A percentile compares a stretch with the other conserved stretches of the same genome.
phyloP scores from a whole-genome alignment of 2,888 invertebrate species.

The Lapara coniferarum region DNA sequence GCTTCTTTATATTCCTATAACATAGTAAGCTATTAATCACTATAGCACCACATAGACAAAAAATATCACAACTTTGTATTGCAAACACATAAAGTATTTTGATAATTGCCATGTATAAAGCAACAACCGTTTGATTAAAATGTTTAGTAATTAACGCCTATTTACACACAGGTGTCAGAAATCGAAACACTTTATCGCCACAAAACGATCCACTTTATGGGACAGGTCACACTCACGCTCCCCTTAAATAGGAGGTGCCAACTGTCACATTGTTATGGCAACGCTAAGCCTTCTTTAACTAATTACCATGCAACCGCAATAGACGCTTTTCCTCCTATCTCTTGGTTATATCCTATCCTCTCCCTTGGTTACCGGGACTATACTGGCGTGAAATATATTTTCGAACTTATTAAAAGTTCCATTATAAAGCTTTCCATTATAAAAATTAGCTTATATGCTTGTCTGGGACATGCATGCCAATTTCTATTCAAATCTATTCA shows the following conservation, averaged over 20 bases:
- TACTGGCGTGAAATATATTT: too few species aligned
- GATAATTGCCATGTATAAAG: neutral
- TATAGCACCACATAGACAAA: too few species aligned
- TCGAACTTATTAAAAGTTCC: too few species aligned
- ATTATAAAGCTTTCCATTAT: too few species aligned
- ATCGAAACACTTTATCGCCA: constrained; percentile 6
- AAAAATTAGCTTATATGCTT: too few species aligned
- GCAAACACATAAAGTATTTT: too few species aligned
- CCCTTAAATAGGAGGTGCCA: constrained; percentile 11
- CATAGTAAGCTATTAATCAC: too few species aligned
- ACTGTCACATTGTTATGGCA: constrained; percentile 11
- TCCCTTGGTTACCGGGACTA: too few species aligned
- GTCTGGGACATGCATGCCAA: too few species aligned
- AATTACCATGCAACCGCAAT: neutral
- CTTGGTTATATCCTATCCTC: neutral
- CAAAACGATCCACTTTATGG: constrained; percentile 3
- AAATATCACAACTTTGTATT: too few species aligned
- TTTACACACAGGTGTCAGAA: neutral
- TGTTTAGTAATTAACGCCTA: neutral
- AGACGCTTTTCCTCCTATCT: too few species aligned
- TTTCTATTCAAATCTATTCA: too few species aligned
- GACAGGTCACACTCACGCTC: neutral
- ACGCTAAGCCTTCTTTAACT: neutral
- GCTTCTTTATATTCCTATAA: neutral
- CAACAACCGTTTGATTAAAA: neutral